Evolutionary conservation across 2,797 vertebrate genomes (phyloP).

Genomic region (Fratercula arctica): DNA sequence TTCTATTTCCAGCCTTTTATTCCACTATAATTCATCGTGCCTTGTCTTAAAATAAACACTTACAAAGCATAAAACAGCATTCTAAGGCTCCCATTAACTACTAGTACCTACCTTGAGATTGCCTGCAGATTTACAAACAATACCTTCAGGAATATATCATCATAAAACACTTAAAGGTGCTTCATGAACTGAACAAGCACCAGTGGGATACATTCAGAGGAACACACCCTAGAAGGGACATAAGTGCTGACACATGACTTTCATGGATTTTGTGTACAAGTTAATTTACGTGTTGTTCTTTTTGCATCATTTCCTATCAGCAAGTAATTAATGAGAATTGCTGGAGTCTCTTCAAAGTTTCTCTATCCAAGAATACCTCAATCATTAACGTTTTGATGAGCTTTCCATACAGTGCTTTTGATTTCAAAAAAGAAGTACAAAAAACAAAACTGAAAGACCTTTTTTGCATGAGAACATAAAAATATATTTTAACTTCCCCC

Average conservation of each 20-base stretch:
- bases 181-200: neutral
- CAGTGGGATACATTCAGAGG: neutral
- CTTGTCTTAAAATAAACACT: neutral
- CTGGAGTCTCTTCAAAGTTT: neutral
- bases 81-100: neutral
- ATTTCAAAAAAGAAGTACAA: neutral
- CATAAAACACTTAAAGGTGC: neutral
- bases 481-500: neutral
- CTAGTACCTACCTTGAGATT: neutral
- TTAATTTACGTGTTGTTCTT: neutral
- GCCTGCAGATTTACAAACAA: neutral
- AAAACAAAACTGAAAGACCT: neutral
- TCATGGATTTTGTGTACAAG: neutral
- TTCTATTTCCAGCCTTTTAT: neutral
- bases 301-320: neutral
- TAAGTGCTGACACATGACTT: neutral
- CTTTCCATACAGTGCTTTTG: neutral
- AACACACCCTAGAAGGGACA: neutral
- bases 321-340: neutral
- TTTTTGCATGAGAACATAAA: neutral
- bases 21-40: neutral
- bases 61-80: neutral
- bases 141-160: neutral
- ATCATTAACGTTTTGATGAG: neutral
- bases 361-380: neutral